Evolutionary conservation across 1,140 invertebrate species (phyloP), one percentile per base, ranked within the genome.

Genomic region (Cylas formicarius): DNA sequence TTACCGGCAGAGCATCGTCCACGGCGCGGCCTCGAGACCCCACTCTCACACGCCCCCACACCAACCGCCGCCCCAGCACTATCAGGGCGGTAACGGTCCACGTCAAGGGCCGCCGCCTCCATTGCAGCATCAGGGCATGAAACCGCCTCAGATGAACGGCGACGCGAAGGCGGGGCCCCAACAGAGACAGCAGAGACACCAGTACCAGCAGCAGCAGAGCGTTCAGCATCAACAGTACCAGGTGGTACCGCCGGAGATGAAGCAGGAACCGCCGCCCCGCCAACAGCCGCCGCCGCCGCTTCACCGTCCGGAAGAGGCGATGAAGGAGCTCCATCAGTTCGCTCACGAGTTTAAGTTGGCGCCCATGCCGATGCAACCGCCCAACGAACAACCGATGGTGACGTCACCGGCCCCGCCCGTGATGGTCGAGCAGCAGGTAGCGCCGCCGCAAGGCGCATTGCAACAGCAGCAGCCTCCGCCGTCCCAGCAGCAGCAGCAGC

Each of bases 311-410:
- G 46, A 49, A 9, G 60, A 61, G 4, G 29, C 47, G 0, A 17
- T 59, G 3, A 60, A 62, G 66, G 72, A 74, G 29, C 52, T 74
- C 13, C 69, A 70, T 32, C 67, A 69, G 44, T 75, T 75, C 56
- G 63, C 68, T 1, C 63, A 68, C 41, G 73, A 75, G 33, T 76
- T 76, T 61, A 74, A 74, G 50, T 48, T 76, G 50, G 57, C 51
- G 16, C 52, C 52, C 11, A 39, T 40, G 39, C 38, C 33, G 13
- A 17, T 16, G 1, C 44, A 40, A 18, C 33, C 44, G 28, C 35
- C 38, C 4, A 18, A 17, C 8, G 21, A 23, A 3, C 38, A 43
- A 38, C 50, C 55, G 17, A 31, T 34, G 10, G 29, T 33, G 16
- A 37, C 35, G 35, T 13, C 26, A 19, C 48, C 44, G 31, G 22